Percentiles rank a stretch among this genome's conserved stretches.
Evolutionary conservation across 2,797 vertebrate genomes (phyloP).

Genomic region (Artibeus lituratus): DNA sequence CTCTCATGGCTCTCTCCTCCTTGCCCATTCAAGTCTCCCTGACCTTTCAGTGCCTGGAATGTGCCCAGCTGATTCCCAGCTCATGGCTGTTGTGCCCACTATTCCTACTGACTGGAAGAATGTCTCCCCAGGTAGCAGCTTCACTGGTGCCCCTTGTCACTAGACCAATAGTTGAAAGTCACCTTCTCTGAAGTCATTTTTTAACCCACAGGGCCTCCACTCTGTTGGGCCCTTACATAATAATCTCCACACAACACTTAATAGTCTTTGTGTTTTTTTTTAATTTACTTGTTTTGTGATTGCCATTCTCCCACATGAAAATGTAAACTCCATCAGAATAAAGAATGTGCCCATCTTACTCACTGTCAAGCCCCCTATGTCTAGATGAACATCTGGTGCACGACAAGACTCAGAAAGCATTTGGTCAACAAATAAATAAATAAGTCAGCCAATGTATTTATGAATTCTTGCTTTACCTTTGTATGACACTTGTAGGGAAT

Average conservation of each 20-base stretch:
- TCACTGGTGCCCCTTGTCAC: not conserved
- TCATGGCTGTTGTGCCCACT: not conserved
- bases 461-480: not conserved
- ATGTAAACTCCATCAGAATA: not conserved
- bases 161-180: not conserved
- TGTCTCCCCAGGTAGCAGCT: too few species aligned
- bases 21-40: not conserved
- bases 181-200: not conserved
- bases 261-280: not conserved
- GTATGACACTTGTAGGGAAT: not conserved
- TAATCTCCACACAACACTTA: not conserved
- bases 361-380: not conserved
- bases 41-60: not conserved
- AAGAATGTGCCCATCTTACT: not conserved
- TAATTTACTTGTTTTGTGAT: not conserved
- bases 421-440: not conserved
- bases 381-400: not conserved
- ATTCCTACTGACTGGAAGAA: not conserved
- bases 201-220: not conserved
- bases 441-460: not conserved
- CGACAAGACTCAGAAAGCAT: not conserved
- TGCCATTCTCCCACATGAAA: not conserved
- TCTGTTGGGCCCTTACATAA: not conserved
- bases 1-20: not conserved
- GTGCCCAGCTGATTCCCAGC: not conserved